phyloP scores from a whole-genome alignment of 2,888 invertebrate genomes.

The Sminthurides aquaticus region DNA sequence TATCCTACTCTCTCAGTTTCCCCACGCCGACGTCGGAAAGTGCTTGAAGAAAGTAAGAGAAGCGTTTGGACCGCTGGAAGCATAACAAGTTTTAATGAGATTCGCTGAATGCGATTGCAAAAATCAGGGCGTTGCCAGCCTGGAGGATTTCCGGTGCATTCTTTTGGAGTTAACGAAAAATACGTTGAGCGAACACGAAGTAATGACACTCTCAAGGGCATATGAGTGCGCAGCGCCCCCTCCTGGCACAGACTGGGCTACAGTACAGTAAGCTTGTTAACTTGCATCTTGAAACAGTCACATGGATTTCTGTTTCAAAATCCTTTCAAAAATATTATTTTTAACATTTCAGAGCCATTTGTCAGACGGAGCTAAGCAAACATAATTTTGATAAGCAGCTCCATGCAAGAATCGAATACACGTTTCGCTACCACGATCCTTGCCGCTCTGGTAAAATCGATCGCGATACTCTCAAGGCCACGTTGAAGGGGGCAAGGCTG shows the following conservation, averaged over 20 bases:
- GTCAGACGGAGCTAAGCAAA: slow-evolving; percentile 63
- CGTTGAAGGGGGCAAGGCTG: slow-evolving; percentile 61
- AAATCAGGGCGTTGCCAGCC: slow-evolving; percentile 35
- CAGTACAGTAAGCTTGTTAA: slow-evolving; percentile 35
- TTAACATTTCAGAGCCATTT: slow-evolving; percentile 56
- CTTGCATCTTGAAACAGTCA: background rate
- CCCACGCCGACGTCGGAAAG: slow-evolving; percentile 61
- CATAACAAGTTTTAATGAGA: slow-evolving; percentile 67
- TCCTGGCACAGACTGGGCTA: slow-evolving; percentile 38
- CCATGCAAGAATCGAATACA: slow-evolving; percentile 49
- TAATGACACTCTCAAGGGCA: slow-evolving; percentile 64
- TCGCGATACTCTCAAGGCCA: slow-evolving; percentile 56
- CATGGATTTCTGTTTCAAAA: background rate
- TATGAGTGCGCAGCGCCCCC: slow-evolving; percentile 56
- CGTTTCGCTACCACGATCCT: slow-evolving; percentile 55
- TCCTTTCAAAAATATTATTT: background rate
- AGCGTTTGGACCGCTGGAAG: slow-evolving; percentile 61
- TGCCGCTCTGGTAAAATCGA: slow-evolving; percentile 55
- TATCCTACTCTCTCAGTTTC: slow-evolving; percentile 52
- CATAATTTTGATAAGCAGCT: slow-evolving; percentile 45
- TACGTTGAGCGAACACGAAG: slow-evolving; percentile 66
- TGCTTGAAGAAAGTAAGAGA: slow-evolving; percentile 69
- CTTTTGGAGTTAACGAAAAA: slow-evolving; percentile 38
- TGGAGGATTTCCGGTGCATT: slow-evolving; percentile 31
- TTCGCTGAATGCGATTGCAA: slow-evolving; percentile 46